These are phyloP conservation scores for Mesitornis unicolor DNA, from an alignment of 2,113 vertebrate species.

Conservation along the genomic window DNA sequence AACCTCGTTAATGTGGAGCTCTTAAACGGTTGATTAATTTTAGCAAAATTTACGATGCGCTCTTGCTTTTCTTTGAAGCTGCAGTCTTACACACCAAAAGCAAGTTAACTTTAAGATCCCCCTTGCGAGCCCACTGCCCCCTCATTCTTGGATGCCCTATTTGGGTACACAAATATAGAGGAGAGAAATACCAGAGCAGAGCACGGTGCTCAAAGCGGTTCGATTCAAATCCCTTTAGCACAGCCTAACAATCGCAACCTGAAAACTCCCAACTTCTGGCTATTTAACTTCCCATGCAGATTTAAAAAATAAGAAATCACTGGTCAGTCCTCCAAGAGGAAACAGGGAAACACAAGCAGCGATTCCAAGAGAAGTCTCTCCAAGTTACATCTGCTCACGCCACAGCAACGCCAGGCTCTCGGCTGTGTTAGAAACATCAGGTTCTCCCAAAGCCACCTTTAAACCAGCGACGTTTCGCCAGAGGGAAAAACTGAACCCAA, in stretches of 20 bases:
- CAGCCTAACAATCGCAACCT: not conserved
- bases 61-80: slow-evolving; percentile 56
- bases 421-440: not conserved
- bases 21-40: slow-evolving; percentile 98
- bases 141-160: not conserved
- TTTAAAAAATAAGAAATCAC: not conserved
- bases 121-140: not conserved
- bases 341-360: not conserved
- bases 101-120: slow-evolving; percentile 67
- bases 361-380: not conserved
- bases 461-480: slow-evolving; percentile 46
- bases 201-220: not conserved
- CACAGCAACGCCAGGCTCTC: not conserved
- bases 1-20: slow-evolving; percentile 89
- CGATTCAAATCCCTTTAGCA: not conserved
- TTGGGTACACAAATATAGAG: not conserved
- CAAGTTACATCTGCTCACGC: not conserved
- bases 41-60: slow-evolving; percentile 80
- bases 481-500: slow-evolving; percentile 43
- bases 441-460: slow-evolving; percentile 52
- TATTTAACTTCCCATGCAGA: not conserved
- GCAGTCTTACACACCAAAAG: slow-evolving; percentile 39
- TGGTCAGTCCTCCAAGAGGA: not conserved
- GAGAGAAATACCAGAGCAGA: not conserved
- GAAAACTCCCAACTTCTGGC: slow-evolving; percentile 35